Conservation (phyloP, 2,797 vertebrate species). For the Champsocephalus gunnari region DNA sequence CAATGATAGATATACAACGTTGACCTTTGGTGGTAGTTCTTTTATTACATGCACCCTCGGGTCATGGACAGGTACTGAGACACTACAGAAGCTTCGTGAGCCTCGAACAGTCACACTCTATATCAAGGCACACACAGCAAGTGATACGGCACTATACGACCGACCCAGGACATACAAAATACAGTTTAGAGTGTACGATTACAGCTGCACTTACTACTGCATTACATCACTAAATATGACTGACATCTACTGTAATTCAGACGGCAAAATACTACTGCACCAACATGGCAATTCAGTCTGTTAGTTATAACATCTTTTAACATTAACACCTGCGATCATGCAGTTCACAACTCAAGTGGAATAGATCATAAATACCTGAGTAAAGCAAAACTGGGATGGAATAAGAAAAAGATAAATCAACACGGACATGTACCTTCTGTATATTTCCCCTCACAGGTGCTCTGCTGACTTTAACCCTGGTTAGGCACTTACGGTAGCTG, state of each 20-base stretch:
- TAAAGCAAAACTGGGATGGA: constrained; percentile 68
- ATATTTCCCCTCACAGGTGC: constrained; percentile 33
- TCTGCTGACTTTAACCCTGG: constrained; percentile 55
- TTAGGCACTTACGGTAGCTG: constrained; percentile 87
- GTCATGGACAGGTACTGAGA: constrained; percentile 72
- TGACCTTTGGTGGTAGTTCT: constrained; percentile 43
- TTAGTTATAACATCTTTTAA: constrained; percentile 35
- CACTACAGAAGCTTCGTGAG: constrained; percentile 72
- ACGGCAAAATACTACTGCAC: constrained; percentile 62
- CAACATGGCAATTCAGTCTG: constrained; percentile 43
- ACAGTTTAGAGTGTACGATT: constrained; percentile 60
- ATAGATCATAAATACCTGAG: constrained; percentile 78
- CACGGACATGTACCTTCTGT: neutral
- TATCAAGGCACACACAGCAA: constrained; percentile 78
- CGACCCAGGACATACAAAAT: constrained; percentile 69
- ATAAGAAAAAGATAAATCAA: constrained; percentile 22
- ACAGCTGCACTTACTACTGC: constrained; percentile 71
- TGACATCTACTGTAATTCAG: constrained; percentile 60
- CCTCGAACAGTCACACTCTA: constrained; percentile 76
- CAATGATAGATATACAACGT: constrained; percentile 21
- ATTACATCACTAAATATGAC: constrained; percentile 73
- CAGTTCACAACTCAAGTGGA: constrained; percentile 66
- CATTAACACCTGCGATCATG: constrained; percentile 68
- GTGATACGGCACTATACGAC: constrained; percentile 64
- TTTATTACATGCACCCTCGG: constrained; percentile 87